phyloP scores from a whole-genome alignment of 2,113 vertebrate species.

The Heterotilapia buettikoferi region DNA sequence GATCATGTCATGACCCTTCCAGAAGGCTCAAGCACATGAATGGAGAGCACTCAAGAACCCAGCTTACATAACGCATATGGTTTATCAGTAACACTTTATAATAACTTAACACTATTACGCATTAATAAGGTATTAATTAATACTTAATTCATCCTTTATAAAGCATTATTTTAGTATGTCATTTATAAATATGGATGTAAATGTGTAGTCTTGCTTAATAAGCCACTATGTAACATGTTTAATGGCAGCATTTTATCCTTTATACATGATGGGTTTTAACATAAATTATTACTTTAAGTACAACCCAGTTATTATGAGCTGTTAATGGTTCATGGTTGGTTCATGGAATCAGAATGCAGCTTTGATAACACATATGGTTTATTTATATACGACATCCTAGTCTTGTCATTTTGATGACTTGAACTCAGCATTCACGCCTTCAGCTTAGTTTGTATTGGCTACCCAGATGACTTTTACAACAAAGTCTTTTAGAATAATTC shows the following conservation, averaged over 20 bases:
- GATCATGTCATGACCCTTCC: neutral
- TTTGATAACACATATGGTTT: neutral
- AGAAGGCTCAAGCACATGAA: neutral
- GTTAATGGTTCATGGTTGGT: neutral
- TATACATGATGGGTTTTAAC: neutral
- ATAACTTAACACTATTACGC: accelerated
- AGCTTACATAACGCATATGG: neutral
- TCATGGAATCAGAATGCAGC: neutral
- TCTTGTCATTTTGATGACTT: neutral
- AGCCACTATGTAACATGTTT: neutral
- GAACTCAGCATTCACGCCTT: neutral
- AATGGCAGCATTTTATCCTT: neutral
- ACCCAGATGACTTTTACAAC: neutral
- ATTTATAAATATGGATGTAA: neutral
- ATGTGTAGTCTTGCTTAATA: neutral
- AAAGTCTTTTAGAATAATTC: neutral
- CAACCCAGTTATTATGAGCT: neutral
- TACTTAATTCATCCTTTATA: neutral
- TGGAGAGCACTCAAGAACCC: neutral
- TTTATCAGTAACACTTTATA: neutral
- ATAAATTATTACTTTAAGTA: neutral
- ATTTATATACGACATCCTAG: neutral
- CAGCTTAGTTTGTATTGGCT: neutral
- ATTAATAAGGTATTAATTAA: neutral
- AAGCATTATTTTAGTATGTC: neutral